A percentile compares a stretch with the other conserved stretches of the same genome.
phyloP scores from a whole-genome alignment of 2,888 invertebrate genomes.

The Ophion costatus region DNA sequence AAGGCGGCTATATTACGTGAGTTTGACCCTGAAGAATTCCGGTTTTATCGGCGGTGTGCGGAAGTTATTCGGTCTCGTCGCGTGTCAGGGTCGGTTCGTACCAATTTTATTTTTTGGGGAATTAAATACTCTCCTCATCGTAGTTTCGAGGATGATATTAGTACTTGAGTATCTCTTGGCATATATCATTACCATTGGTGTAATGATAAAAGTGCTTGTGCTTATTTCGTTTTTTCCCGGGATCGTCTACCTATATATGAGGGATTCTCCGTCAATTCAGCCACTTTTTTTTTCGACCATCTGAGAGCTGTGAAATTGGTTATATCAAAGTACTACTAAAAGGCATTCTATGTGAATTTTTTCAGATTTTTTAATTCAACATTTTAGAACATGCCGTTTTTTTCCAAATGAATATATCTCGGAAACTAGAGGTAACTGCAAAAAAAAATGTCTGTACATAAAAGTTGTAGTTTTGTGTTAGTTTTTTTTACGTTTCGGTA shows the following conservation, averaged over 20 bases:
- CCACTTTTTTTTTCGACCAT: too few relatives aligned
- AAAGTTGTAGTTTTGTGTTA: too few relatives aligned
- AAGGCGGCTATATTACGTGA: background rate
- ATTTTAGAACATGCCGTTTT: too few relatives aligned
- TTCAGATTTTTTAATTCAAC: too few relatives aligned
- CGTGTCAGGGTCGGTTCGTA: conserved; percentile 20
- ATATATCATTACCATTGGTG: background rate
- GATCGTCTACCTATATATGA: background rate
- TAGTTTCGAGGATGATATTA: background rate
- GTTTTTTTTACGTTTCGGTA: too few relatives aligned
- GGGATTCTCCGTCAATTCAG: too few relatives aligned
- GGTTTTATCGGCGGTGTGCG: background rate
- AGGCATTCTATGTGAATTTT: too few relatives aligned
- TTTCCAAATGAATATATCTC: too few relatives aligned
- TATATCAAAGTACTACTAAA: too few relatives aligned
- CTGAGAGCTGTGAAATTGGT: too few relatives aligned
- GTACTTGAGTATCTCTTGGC: background rate
- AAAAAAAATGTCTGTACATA: too few relatives aligned
- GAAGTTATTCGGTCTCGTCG: background rate
- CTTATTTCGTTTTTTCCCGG: background rate
- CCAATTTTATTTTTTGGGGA: background rate
- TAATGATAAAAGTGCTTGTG: background rate
- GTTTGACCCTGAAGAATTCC: conserved; percentile 17
- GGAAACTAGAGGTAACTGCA: too few relatives aligned
- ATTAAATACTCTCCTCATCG: background rate